These are phyloP conservation scores for Arion vulgaris DNA, from an alignment of 1,140 invertebrate species.

Conservation along the genomic window DNA sequence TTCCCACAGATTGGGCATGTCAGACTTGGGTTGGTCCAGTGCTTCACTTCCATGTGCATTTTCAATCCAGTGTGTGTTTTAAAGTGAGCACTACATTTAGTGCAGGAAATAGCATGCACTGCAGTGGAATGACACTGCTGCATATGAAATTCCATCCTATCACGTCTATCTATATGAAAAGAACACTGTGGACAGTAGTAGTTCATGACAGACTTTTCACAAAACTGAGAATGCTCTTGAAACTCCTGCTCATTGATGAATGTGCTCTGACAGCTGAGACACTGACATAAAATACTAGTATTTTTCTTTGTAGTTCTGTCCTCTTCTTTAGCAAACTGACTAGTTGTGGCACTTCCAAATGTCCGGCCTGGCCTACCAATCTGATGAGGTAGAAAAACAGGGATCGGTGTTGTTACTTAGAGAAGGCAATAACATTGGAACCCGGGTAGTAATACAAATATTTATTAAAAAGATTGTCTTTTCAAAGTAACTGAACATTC, in stretches of 20 bases:
- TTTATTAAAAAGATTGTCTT: no score
- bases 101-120: neutral
- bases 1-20: constrained; percentile 44
- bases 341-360: neutral
- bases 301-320: neutral
- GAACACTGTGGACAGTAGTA: constrained; percentile 25
- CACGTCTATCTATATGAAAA: neutral
- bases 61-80: constrained; percentile 19
- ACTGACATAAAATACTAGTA: constrained; percentile 3
- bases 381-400: constrained; percentile 26
- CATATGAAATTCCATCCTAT: neutral
- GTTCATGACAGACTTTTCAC: neutral
- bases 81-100: constrained; percentile 11
- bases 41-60: constrained; percentile 35
- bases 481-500: no score
- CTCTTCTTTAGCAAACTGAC: neutral
- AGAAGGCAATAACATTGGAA: neutral
- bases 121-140: neutral
- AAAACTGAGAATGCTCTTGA: constrained; percentile 9
- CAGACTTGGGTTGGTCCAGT: constrained; percentile 1
- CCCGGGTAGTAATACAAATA: no score
- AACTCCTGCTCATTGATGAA: constrained; percentile 12
- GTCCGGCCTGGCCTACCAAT: neutral
- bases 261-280: constrained; percentile 5
- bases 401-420: neutral